Evolutionary conservation across 30 jellyfish, hydroid and myxozoan genomes (phyloP), one percentile per base, ranked within the genome.

Genomic region (Haliclystus octoradiatus): DNA sequence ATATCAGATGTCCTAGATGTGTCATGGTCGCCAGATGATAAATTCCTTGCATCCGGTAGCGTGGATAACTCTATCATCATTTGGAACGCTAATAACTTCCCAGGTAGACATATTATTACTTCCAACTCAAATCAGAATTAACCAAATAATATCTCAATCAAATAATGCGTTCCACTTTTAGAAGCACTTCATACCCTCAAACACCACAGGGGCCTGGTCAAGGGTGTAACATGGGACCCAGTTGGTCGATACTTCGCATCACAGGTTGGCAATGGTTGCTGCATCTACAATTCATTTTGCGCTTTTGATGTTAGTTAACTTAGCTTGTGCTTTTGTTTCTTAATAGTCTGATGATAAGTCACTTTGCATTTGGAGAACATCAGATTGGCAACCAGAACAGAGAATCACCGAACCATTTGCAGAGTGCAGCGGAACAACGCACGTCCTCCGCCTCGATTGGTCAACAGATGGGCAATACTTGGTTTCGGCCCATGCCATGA

Each of bases 221-320:
- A 92, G 84, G 99, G 99, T 12, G 94, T 92, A 60, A 73, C 95
- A 1, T 92, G 95, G 95, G 99, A 92, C 74, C 99, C 99, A 50
- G 95, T 92, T 26, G 99, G 99, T 50, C 80, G 84, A 70, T 92
- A 77, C 73, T 75, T 92, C 34, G 99, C 99, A 2, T 92, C 99
- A 4, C 99, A 90, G 92, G 99, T 90, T 61, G 23, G 32, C 35
- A 28, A 3, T 23, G 28, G 12, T 32, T 75, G 46, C 14, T 47
- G 14, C 31, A 15, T 23, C 46, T n/a, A n/a, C n/a, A n/a, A n/a
- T n/a, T n/a, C n/a, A n/a, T n/a, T n/a, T n/a, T n/a, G n/a, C n/a
- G n/a, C n/a, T n/a, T n/a, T n/a, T n/a, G n/a, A n/a, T n/a, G n/a
- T n/a, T n/a, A n/a, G 31, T 57, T 7, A 57, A 57, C 57, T 40